Conservation (phyloP, 2,113 vertebrate genomes). For the Tachuris rubrigastra region DNA sequence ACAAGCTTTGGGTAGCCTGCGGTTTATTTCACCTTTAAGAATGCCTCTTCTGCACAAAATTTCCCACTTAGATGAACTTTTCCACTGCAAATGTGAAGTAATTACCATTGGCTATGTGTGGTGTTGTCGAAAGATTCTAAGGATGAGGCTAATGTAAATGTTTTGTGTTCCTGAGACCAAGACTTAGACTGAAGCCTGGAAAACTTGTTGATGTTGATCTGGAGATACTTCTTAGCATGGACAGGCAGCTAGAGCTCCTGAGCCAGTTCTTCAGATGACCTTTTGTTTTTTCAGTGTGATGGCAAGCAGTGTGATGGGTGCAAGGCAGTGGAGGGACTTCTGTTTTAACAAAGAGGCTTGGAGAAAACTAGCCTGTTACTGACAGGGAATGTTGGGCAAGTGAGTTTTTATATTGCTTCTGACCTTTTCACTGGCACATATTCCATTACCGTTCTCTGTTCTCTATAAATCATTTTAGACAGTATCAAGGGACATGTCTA, state of each 20-base stretch:
- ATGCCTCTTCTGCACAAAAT: neutral
- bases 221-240: neutral
- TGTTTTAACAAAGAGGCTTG: neutral
- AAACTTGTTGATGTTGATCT: neutral
- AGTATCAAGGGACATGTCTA: neutral
- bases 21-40: neutral
- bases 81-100: neutral
- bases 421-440: rapidly evolving
- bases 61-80: neutral
- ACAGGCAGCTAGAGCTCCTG: neutral
- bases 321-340: neutral
- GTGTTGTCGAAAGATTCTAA: neutral
- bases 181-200: neutral
- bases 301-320: neutral
- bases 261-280: neutral
- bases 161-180: neutral
- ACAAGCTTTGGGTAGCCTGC: neutral
- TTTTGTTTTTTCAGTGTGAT: neutral
- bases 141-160: neutral
- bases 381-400: neutral
- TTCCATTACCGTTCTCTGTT: neutral
- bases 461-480: neutral
- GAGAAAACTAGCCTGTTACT: neutral
- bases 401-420: neutral
- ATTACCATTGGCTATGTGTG: neutral